phyloP scores from a whole-genome alignment of 2,888 invertebrate species.

The Mythimna loreyi region DNA sequence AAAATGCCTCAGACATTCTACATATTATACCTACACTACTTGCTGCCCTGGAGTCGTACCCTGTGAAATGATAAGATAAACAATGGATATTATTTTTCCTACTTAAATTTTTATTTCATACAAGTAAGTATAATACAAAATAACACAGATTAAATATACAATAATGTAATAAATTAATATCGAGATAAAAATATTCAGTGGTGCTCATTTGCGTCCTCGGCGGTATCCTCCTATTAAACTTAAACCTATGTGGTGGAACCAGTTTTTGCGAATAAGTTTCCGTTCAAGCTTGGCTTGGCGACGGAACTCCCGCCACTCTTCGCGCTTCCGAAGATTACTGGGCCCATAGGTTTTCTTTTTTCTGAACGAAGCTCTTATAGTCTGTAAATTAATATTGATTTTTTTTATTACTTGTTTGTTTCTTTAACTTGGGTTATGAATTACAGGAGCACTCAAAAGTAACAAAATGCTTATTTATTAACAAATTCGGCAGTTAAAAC shows the following conservation, averaged over 20 bases:
- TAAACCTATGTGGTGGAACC: constrained; percentile 80
- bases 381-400: constrained; percentile 73
- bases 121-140: constrained; percentile 1
- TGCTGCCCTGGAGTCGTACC: no score
- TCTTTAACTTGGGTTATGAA: no score
- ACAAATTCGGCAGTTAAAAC: no score
- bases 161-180: constrained; percentile 33
- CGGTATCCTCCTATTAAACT: constrained; percentile 82
- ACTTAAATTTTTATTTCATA: not conserved
- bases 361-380: constrained; percentile 82
- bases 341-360: constrained; percentile 89
- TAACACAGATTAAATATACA: not conserved
- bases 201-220: constrained; percentile 55
- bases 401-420: not conserved
- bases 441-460: no score
- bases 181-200: constrained; percentile 40
- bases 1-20: no score
- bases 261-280: constrained; percentile 76
- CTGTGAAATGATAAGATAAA: not conserved
- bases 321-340: constrained; percentile 84
- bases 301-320: constrained; percentile 92
- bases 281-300: constrained; percentile 83
- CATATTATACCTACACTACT: no score
- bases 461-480: no score
- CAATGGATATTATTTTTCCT: not conserved